Percentiles rank a stretch among this genome's conserved stretches.
These are phyloP conservation scores for Columba janthina DNA, from an alignment of 2,113 vertebrate genomes.

Conservation along the genomic window DNA sequence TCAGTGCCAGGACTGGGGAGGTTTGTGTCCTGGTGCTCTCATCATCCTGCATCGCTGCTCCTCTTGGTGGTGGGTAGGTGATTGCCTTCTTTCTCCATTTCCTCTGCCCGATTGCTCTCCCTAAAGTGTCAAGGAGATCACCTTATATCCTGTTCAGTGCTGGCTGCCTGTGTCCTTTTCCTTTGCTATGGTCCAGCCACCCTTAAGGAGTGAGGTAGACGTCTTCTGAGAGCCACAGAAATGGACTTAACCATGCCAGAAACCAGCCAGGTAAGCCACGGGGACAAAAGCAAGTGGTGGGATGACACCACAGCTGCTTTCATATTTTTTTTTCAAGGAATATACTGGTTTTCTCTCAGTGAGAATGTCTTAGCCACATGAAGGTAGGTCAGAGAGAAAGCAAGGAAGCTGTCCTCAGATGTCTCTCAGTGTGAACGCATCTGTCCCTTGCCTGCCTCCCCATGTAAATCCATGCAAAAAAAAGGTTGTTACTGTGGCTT, in stretches of 20 bases:
- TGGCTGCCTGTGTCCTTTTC: neutral
- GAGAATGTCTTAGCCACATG: neutral
- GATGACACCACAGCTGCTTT: neutral
- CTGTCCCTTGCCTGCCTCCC: neutral
- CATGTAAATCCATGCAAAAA: neutral
- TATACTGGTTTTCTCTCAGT: neutral
- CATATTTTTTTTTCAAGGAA: neutral
- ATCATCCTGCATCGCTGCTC: neutral
- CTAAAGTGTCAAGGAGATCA: no score
- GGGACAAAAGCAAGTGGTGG: neutral
- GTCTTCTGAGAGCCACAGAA: neutral
- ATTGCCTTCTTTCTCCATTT: neutral
- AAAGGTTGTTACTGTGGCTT: neutral
- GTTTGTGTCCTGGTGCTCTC: rapidly evolving
- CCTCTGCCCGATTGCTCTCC: neutral
- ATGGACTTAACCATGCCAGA: neutral
- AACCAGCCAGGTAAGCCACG: neutral
- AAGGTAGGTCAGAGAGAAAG: neutral
- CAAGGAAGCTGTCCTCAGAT: no score
- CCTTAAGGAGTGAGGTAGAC: neutral
- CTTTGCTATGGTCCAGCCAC: neutral
- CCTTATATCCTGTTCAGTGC: neutral
- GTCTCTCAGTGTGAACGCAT: neutral
- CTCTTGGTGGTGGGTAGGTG: neutral
- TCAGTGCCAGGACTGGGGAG: neutral